Evolutionary conservation across 2,888 invertebrate genomes (phyloP), one percentile per base, ranked within the genome.

Genomic region (Tribolium freemani): DNA sequence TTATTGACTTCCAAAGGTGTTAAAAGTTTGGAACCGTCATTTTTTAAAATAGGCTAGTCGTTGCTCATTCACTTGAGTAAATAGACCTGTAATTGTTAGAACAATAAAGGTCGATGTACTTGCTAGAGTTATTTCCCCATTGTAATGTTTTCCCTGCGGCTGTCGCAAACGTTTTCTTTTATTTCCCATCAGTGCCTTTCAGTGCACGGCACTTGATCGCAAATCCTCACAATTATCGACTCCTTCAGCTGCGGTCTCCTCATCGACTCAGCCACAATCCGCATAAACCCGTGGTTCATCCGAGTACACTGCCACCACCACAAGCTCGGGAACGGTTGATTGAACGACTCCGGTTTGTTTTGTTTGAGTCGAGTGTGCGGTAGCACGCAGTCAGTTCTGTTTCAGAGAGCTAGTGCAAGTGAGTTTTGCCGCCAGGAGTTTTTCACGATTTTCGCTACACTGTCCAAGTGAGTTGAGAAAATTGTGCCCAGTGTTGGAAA

Each of bases 281-380:
- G 9, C 9, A 38, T 9, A 38, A 38, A 38, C 38, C 5, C 38
- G 38, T 63, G 69, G 69, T 70, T 70, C 61, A 70, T 63, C 69
- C 38, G 69, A 70, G 69, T 70, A 53, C 69, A 70, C 63, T 70
- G 61, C 69, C 69, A 70, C 69, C 69, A 61, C 69, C 69, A 69
- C 63, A 53, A n/a, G 8, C 54, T 61, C 61, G 21, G 8, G 56
- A 70, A 53, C 63, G 51, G 63, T 63, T 61, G 69, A 70, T 70
- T 63, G 63, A 63, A 70, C 69, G 56, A 68, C 21, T 69, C 21
- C 53, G 45, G 30, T 61, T 51, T 63, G 69, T 61, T 70, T 70
- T 61, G 61, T 70, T 63, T 61, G 50, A 51, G 46, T 61, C 45
- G 63, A 26, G 30, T 38, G 68, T 38, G 63, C 38, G 56, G 46